phyloP scores from a whole-genome alignment of 2,797 vertebrate genomes.

The Lepidocolaptes lacrymiger region DNA sequence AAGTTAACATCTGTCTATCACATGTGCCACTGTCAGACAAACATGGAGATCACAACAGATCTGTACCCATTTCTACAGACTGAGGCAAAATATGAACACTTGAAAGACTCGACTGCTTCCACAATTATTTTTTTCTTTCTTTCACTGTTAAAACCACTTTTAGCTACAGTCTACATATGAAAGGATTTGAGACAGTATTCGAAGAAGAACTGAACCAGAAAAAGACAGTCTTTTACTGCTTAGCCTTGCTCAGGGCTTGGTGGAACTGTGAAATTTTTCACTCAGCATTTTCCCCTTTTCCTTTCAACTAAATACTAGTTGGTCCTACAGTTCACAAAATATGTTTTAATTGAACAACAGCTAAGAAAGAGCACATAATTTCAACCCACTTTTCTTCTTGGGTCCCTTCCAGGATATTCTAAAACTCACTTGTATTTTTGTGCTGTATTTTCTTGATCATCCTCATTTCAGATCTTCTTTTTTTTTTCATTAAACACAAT shows the following conservation, averaged over 20 bases:
- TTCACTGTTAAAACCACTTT: neutral
- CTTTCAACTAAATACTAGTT: neutral
- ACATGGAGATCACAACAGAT: neutral
- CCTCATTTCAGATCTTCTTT: neutral
- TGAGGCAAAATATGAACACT: neutral
- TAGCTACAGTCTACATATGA: neutral
- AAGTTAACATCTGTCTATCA: constrained; percentile 1
- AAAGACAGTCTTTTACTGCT: neutral
- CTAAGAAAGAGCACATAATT: neutral
- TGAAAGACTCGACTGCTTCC: neutral
- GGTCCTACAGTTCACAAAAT: neutral
- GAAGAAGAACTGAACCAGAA: neutral
- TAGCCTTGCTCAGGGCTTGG: neutral
- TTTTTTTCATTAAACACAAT: neutral
- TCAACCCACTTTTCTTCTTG: accelerated
- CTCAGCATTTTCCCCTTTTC: neutral
- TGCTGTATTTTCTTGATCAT: neutral
- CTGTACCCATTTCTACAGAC: neutral
- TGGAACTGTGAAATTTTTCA: neutral
- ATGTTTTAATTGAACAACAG: neutral
- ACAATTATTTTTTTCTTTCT: neutral
- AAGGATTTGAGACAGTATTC: neutral
- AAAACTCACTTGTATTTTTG: neutral
- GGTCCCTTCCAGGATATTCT: neutral
- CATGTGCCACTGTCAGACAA: constrained; percentile 1